Percentiles rank a stretch among this genome's conserved stretches.
Conservation (phyloP, 2,113 vertebrate genomes). For the Rutilus rutilus region DNA sequence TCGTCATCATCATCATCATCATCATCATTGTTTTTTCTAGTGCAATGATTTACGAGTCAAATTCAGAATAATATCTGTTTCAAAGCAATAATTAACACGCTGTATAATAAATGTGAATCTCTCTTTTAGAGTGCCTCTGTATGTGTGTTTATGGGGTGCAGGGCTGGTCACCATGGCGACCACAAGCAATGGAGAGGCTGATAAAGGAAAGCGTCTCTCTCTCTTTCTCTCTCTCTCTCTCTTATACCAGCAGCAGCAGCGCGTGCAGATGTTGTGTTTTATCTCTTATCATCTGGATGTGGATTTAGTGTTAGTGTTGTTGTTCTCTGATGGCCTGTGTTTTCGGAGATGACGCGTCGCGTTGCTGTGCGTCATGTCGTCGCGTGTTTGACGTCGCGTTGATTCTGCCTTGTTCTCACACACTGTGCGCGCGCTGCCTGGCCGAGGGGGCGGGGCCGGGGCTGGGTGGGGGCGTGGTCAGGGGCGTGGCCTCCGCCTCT, state of each 20-base stretch:
- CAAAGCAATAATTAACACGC: background rate
- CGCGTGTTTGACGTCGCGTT: slow-evolving; percentile 50
- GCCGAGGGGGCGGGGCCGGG: background rate
- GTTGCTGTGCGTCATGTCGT: slow-evolving; percentile 65
- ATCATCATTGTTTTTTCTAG: too few species aligned
- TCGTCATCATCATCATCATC: too few species aligned
- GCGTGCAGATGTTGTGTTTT: background rate
- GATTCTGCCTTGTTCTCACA: slow-evolving; percentile 75
- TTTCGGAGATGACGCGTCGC: background rate
- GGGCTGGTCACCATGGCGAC: slow-evolving; percentile 68
- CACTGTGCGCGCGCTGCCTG: slow-evolving; percentile 67
- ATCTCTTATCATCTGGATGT: background rate
- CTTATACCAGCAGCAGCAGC: background rate
- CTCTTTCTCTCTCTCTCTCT: slow-evolving; percentile 47
- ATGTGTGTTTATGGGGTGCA: slow-evolving; percentile 2
- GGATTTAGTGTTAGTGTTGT: background rate
- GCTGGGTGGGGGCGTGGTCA: background rate
- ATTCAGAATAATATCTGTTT: too few species aligned
- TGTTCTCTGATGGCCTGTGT: background rate
- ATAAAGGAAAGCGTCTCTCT: slow-evolving; percentile 52
- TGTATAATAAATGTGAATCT: background rate
- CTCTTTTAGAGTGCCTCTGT: background rate
- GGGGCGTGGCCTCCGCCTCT: background rate
- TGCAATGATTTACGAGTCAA: too few species aligned
- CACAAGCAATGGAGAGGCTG: slow-evolving; percentile 64